A percentile compares a stretch with the other conserved stretches of the same genome.
Conservation (phyloP, 1,140 invertebrate species). For the Samia ricini region DNA sequence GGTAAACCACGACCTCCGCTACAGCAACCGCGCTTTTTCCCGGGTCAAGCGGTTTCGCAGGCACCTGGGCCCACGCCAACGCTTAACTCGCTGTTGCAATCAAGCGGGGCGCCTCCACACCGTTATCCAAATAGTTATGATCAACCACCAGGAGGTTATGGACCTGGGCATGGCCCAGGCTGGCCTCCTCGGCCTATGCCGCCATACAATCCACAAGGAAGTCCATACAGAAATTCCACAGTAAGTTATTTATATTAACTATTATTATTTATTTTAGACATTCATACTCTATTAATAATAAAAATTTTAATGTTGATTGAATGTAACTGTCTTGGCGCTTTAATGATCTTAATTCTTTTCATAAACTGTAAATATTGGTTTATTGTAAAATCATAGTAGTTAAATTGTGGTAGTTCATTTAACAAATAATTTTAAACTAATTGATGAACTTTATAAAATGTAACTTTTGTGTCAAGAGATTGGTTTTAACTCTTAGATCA, state of each 20-base stretch:
- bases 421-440: too few relatives aligned
- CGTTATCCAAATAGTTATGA: conserved; percentile 74
- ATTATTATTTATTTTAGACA: not conserved
- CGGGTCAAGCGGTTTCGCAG: conserved; percentile 84
- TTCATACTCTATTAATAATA: too few relatives aligned
- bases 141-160: conserved; percentile 63
- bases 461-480: too few relatives aligned
- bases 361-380: not conserved
- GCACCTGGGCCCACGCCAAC: conserved; percentile 93
- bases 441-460: too few relatives aligned
- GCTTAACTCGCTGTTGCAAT: conserved; percentile 92
- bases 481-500: too few relatives aligned
- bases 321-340: too few relatives aligned
- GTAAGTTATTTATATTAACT: conserved; percentile 61
- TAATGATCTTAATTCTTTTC: too few relatives aligned
- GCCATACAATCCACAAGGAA: conserved; percentile 73
- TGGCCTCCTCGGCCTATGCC: conserved; percentile 73
- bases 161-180: conserved; percentile 60
- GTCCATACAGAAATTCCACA: conserved; percentile 74
- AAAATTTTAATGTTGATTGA: too few relatives aligned
- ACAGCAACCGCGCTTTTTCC: conserved; percentile 79
- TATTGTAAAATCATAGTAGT: not conserved
- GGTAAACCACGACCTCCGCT: conserved; percentile 65
- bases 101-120: conserved; percentile 84
- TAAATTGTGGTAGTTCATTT: too few relatives aligned